These are phyloP conservation scores for Alosa sapidissima DNA, from an alignment of 2,797 vertebrate genomes.

Conservation along the genomic window DNA sequence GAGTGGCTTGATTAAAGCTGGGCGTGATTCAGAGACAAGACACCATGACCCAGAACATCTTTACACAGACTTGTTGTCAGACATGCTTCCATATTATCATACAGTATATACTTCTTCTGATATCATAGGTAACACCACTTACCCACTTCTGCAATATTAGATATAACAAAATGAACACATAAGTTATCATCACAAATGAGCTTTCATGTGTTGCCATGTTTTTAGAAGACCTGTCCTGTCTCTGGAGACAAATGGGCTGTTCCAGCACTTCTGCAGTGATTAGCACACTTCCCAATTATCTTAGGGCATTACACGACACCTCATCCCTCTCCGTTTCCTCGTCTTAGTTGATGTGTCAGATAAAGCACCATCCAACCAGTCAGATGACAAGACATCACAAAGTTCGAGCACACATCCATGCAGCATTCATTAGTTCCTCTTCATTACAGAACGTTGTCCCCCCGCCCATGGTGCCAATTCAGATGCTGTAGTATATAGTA, in stretches of 20 bases:
- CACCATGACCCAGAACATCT: neutral
- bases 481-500: neutral
- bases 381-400: neutral
- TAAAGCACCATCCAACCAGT: neutral
- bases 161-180: neutral
- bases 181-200: neutral
- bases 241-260: neutral
- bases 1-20: neutral
- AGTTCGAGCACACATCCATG: neutral
- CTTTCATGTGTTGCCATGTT: neutral
- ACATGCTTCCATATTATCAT: constrained; percentile 18
- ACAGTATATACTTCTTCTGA: neutral
- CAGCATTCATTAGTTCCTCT: neutral
- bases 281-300: neutral
- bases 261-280: neutral
- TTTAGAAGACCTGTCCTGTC: neutral
- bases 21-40: neutral
- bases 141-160: neutral
- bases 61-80: neutral
- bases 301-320: neutral
- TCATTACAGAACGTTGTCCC: neutral
- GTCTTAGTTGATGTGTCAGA: neutral
- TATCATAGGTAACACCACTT: neutral
- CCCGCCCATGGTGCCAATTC: no score
- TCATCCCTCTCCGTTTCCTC: neutral